These are phyloP conservation scores for Desmodus rotundus DNA, from an alignment of 2,113 vertebrate species.

Conservation along the genomic window DNA sequence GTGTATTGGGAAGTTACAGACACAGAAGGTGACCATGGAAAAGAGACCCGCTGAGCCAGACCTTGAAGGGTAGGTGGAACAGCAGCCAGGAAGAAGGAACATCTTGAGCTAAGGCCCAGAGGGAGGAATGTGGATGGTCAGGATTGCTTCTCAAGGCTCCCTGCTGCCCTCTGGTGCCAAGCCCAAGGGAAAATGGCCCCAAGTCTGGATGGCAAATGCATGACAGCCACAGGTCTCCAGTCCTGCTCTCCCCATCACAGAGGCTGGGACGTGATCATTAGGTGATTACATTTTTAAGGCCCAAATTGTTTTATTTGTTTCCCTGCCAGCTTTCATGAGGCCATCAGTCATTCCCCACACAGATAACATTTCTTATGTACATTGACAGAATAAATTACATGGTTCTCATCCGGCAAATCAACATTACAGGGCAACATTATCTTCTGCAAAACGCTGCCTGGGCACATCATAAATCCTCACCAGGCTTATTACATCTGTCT, in stretches of 20 bases:
- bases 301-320: conserved; percentile 85
- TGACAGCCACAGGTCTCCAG: background rate
- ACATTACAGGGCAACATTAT: conserved; percentile 82
- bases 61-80: background rate
- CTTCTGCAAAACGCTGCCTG: conserved; percentile 74
- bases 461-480: conserved; percentile 81
- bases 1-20: too few relatives aligned
- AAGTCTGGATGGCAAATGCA: background rate
- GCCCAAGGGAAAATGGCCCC: conserved; percentile 12
- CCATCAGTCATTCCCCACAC: conserved; percentile 79
- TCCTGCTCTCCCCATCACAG: background rate
- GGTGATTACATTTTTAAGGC: conserved; percentile 78
- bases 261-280: conserved; percentile 76
- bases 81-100: background rate
- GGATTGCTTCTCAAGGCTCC: background rate
- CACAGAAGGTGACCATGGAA: background rate
- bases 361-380: conserved; percentile 81
- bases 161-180: conserved; percentile 48
- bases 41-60: background rate
- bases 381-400: conserved; percentile 85
- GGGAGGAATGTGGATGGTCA: background rate
- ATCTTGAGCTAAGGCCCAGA: background rate
- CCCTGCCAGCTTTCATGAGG: conserved; percentile 80
- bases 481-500: conserved; percentile 83
- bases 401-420: conserved; percentile 84